Percentiles rank a stretch among this genome's conserved stretches.
These are phyloP conservation scores for Cheirogaleus medius DNA, from an alignment of 2,113 vertebrate genomes.

Conservation along the genomic window DNA sequence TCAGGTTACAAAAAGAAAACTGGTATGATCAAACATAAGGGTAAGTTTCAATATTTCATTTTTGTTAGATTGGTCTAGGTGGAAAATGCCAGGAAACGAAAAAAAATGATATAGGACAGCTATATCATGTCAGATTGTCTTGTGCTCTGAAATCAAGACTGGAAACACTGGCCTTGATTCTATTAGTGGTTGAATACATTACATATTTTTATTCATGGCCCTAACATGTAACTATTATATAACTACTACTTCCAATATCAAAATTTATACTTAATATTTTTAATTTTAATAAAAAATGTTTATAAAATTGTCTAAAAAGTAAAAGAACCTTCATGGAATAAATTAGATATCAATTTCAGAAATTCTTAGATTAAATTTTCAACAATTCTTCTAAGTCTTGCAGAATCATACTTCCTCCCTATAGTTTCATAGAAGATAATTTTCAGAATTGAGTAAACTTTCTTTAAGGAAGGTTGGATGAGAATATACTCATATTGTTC, in stretches of 20 bases:
- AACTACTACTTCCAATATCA: background rate
- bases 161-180: background rate
- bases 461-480: background rate
- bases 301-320: background rate
- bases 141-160: background rate
- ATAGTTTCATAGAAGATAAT: background rate
- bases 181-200: background rate
- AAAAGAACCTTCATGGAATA: background rate
- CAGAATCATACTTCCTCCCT: background rate
- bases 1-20: background rate
- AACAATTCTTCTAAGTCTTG: background rate
- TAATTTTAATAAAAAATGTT: background rate
- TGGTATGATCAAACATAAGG: background rate
- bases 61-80: background rate
- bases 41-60: background rate
- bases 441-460: background rate
- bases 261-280: background rate
- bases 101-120: background rate
- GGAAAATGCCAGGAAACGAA: background rate
- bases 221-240: background rate
- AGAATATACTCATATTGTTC: background rate
- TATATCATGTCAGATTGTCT: background rate
- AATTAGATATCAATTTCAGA: background rate
- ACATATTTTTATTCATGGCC: background rate
- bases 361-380: background rate